Conservation (phyloP, 2,113 vertebrate genomes). For the Orthonyx spaldingii region DNA sequence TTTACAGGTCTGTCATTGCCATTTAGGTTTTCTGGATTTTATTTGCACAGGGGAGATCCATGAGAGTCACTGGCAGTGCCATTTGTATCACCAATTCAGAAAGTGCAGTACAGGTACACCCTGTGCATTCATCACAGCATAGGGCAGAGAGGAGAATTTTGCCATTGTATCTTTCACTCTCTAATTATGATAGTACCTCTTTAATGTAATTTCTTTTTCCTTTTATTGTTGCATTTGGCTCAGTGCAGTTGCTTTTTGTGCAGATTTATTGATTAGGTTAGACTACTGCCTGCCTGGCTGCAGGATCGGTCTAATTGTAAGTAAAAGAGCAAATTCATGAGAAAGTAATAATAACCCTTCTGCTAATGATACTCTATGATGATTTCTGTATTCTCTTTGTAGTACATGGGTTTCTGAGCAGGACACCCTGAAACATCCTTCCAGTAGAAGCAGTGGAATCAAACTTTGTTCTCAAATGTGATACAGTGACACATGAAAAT, state of each 20-base stretch:
- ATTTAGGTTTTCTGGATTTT: background rate
- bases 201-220: background rate
- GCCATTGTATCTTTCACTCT: background rate
- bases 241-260: background rate
- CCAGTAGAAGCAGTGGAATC: background rate
- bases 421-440: background rate
- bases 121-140: background rate
- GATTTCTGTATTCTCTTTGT: background rate
- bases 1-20: background rate
- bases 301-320: background rate
- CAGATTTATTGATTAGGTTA: background rate
- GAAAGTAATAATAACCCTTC: background rate
- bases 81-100: background rate
- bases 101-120: background rate
- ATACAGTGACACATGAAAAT: background rate
- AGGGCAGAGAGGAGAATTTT: background rate
- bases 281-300: background rate
- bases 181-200: background rate
- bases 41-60: background rate
- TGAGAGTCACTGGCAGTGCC: background rate
- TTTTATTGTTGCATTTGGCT: background rate
- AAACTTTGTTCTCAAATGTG: background rate
- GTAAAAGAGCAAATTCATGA: background rate
- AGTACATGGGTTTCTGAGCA: background rate
- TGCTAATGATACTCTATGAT: background rate